Percentiles rank a stretch among this genome's conserved stretches.
phyloP scores from a whole-genome alignment of 2,113 vertebrate species.

The Heterotilapia buettikoferi region DNA sequence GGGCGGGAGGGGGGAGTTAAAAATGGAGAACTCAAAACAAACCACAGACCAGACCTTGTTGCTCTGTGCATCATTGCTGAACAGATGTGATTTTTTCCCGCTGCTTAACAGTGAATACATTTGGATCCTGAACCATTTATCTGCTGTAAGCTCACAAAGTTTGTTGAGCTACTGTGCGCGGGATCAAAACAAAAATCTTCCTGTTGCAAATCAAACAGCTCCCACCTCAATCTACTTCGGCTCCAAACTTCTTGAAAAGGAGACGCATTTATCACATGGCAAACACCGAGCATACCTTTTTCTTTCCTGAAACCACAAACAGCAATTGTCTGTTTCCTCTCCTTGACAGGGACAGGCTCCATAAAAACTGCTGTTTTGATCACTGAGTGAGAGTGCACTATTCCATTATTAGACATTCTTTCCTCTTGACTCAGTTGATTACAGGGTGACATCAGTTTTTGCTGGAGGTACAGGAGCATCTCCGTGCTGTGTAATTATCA shows the following conservation, averaged over 20 bases:
- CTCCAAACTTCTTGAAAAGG: background rate
- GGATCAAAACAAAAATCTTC: background rate
- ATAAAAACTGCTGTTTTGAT: slow-evolving; percentile 18
- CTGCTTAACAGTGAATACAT: background rate
- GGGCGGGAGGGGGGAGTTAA: background rate
- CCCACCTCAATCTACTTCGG: background rate
- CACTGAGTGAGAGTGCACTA: background rate
- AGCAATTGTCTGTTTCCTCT: background rate
- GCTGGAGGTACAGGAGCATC: background rate
- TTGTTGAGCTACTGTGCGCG: background rate
- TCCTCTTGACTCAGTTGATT: slow-evolving; percentile 45
- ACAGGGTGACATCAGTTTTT: slow-evolving; percentile 5
- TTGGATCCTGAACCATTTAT: background rate
- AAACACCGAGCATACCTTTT: background rate
- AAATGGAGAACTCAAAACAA: background rate
- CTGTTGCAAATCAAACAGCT: background rate
- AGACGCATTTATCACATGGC: background rate
- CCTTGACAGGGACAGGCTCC: background rate
- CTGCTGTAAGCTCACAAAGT: background rate
- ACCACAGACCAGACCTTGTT: background rate
- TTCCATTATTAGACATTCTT: slow-evolving; percentile 35
- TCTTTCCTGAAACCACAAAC: background rate
- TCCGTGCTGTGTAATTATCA: slow-evolving; percentile 14
- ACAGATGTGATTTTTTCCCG: background rate
- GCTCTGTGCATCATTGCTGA: background rate